These are phyloP conservation scores for Drosophila willistoni DNA, from an alignment of 1,140 invertebrate genomes.

Conservation along the genomic window DNA sequence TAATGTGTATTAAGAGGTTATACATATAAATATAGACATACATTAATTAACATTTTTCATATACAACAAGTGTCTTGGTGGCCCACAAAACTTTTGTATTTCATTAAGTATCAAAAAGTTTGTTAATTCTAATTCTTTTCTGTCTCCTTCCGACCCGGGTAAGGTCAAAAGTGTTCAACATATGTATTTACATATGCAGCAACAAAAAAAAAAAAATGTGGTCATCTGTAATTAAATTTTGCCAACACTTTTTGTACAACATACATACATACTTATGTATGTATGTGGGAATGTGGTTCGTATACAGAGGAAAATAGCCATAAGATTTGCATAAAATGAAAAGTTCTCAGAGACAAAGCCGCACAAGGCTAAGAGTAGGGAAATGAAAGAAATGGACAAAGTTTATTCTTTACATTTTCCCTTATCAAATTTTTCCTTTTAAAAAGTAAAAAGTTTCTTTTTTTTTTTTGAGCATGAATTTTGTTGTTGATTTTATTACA, in stretches of 20 bases:
- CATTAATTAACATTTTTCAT: no score
- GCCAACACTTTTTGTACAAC: not conserved
- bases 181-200: constrained; percentile 20
- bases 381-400: constrained; percentile 13
- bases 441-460: constrained; percentile 38
- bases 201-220: constrained; percentile 28
- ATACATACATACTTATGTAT: not conserved
- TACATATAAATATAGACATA: no score
- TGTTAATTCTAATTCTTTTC: not conserved
- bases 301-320: not conserved
- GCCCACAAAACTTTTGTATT: not conserved
- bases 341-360: constrained; percentile 31
- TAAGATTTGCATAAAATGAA: constrained; percentile 38
- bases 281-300: not conserved
- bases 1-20: no score
- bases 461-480: not conserved
- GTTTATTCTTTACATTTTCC: not conserved
- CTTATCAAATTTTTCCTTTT: constrained; percentile 15
- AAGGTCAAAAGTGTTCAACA: not conserved
- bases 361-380: not conserved
- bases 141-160: not conserved
- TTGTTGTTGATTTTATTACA: constrained; percentile 38
- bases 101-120: not conserved
- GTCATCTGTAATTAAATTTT: constrained; percentile 57
- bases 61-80: not conserved